These are phyloP conservation scores for Siphamia tubifer DNA, from an alignment of 2,113 vertebrate species.

Conservation along the genomic window DNA sequence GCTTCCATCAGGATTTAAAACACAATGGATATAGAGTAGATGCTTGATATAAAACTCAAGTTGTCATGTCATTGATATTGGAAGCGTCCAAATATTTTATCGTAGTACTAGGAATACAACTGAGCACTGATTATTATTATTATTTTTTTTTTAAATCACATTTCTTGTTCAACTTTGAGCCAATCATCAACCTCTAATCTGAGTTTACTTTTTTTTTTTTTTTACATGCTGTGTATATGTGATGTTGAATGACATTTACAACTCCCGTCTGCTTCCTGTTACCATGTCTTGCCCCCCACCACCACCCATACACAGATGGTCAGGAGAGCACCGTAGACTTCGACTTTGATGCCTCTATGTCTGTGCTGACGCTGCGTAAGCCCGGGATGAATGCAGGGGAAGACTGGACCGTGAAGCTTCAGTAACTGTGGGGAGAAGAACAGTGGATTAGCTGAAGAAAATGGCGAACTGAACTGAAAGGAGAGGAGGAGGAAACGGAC, in stretches of 20 bases:
- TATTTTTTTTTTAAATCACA: too few relatives aligned
- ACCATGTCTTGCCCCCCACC: neutral
- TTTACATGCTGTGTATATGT: neutral
- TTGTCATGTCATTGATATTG: too few relatives aligned
- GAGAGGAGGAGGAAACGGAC: neutral
- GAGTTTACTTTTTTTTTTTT: too few relatives aligned
- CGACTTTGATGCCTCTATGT: constrained; percentile 82
- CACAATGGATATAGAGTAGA: too few relatives aligned
- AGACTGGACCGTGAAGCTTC: constrained; percentile 84
- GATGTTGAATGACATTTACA: too few relatives aligned
- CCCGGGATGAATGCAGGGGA: constrained; percentile 83
- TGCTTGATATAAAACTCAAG: too few relatives aligned
- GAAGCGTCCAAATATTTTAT: too few relatives aligned
- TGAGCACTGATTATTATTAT: too few relatives aligned
- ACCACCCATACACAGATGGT: constrained; percentile 68
- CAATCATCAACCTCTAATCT: too few relatives aligned
- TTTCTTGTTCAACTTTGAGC: too few relatives aligned
- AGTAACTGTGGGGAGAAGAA: constrained; percentile 67
- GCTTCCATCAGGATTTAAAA: too few relatives aligned
- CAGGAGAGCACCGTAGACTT: constrained; percentile 81
- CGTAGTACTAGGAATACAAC: too few relatives aligned
- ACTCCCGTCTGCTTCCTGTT: neutral
- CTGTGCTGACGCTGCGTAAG: constrained; percentile 86
- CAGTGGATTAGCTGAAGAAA: neutral
- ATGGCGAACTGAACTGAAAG: constrained; percentile 1